Percentiles rank a stretch among this genome's conserved stretches.
Conservation (phyloP, 2,888 invertebrate species). For the Zygaena filipendulae region DNA sequence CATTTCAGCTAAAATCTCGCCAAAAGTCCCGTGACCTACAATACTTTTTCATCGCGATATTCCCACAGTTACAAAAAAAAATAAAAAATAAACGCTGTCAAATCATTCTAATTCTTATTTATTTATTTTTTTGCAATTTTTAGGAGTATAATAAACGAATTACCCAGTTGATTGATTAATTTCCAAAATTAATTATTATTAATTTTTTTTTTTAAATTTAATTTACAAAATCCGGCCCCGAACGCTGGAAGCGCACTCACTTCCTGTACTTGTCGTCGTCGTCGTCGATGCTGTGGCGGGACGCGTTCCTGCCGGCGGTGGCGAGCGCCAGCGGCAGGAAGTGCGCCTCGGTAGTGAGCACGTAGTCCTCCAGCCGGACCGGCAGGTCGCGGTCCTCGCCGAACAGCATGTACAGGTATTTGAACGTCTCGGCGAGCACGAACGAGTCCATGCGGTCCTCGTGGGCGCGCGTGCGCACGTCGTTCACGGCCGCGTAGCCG, state of each 20-base stretch:
- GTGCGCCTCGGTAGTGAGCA: slow-evolving; percentile 96
- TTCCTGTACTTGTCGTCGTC: slow-evolving; percentile 54
- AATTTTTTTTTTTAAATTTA: too few relatives aligned
- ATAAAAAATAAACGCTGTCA: too few relatives aligned
- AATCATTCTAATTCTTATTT: too few relatives aligned
- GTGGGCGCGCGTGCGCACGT: slow-evolving; percentile 88
- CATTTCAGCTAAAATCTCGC: too few relatives aligned
- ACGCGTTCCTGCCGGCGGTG: slow-evolving; percentile 65
- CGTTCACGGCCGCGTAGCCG: slow-evolving; percentile 97
- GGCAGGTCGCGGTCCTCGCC: slow-evolving; percentile 85
- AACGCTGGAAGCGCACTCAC: too few relatives aligned
- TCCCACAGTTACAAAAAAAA: too few relatives aligned
- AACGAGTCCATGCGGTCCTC: slow-evolving; percentile 98
- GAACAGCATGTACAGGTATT: slow-evolving; percentile 95
- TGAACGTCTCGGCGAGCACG: slow-evolving; percentile 97
- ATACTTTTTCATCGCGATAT: too few relatives aligned
- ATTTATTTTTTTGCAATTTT: too few relatives aligned
- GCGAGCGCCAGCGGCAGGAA: slow-evolving; percentile 89
- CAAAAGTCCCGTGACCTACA: too few relatives aligned
- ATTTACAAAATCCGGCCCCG: not conserved
- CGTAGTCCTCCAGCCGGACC: slow-evolving; percentile 85
- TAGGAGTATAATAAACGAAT: too few relatives aligned
- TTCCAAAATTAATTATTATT: too few relatives aligned
- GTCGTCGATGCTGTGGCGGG: slow-evolving; percentile 51
- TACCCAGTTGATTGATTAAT: too few relatives aligned